Conservation (phyloP, 2,113 vertebrate genomes). For the Lasiurus borealis region DNA sequence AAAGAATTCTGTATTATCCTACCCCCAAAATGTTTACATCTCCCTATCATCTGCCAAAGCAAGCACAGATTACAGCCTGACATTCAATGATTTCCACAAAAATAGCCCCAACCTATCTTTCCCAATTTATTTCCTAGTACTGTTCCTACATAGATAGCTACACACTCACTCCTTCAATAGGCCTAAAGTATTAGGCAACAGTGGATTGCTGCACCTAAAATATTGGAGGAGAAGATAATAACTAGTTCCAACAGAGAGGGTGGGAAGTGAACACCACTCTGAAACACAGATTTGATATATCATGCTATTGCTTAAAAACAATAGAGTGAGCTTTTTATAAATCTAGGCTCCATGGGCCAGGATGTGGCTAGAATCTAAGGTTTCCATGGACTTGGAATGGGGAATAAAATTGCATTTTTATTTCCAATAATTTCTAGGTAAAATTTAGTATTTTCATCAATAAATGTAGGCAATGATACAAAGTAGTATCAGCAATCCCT, state of each 20-base stretch:
- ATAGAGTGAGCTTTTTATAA: constrained; percentile 35
- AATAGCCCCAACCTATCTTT: background rate
- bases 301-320: constrained; percentile 45
- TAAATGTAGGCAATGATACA: background rate
- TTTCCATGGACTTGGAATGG: background rate
- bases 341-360: background rate
- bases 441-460: constrained; percentile 48
- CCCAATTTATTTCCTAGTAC: constrained; percentile 24
- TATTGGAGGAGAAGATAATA: constrained; percentile 48
- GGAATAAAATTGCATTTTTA: background rate
- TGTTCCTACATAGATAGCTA: background rate
- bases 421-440: constrained; percentile 42
- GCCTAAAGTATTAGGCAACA: background rate
- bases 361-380: constrained; percentile 29
- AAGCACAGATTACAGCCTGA: background rate
- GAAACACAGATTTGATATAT: constrained; percentile 39
- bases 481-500: background rate
- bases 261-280: constrained; percentile 3
- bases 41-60: background rate
- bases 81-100: constrained; percentile 51
- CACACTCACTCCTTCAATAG: background rate
- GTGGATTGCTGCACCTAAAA: background rate
- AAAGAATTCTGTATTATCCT: constrained; percentile 50
- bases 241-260: background rate
- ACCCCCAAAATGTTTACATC: constrained; percentile 19